Evolutionary conservation across 2,888 invertebrate species (phyloP), one percentile per base, ranked within the genome.

Genomic region (Ormyrus labotus): DNA sequence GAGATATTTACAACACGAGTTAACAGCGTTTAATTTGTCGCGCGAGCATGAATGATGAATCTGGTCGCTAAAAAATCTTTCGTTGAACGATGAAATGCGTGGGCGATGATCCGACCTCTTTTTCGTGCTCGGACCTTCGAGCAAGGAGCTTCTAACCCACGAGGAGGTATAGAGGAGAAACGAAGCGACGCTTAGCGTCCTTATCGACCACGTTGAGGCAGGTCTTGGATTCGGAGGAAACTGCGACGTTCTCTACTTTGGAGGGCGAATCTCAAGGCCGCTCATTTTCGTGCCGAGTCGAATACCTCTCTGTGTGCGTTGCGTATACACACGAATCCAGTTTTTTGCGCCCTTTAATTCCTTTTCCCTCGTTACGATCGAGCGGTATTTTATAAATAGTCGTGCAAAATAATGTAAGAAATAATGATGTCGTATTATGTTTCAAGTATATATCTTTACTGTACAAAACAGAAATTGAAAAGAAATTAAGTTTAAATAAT

Each of bases 211-310:
- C 47, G 85, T 90, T 90, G 90, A 85, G 90, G 89, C 88, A 90
- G 90, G 90, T 90, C 89, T 83, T 78, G 87, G 80, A 80, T 83
- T 86, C 86, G 86, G 79, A 85, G 87, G 86, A 88, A 87, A 84
- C 86, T 63, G 82, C 63, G 75, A 73, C 81, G 82, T 78, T 88
- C 87, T 89, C 89, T 89, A 87, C 87, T 89, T 88, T 86, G 84
- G 55, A 87, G 88, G 89, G 88, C 87, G 85, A 87, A 88, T 87
- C 89, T 89, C 90, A 90, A 90, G 90, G 89, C 87, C 88, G 84
- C 84, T 73, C 68, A 73, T 73, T 73, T 72, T 47, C 61, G 19
- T 53, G 72, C 11, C 47, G 34, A 10, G n/a, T 78, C 67, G 67
- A 67, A 67, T 48, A 58, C 34, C 34, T 34, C 34, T 34, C 34